Base-by-base conservation (phyloP, 2,113 vertebrate genomes). In the Poecile atricapillus region DNA sequence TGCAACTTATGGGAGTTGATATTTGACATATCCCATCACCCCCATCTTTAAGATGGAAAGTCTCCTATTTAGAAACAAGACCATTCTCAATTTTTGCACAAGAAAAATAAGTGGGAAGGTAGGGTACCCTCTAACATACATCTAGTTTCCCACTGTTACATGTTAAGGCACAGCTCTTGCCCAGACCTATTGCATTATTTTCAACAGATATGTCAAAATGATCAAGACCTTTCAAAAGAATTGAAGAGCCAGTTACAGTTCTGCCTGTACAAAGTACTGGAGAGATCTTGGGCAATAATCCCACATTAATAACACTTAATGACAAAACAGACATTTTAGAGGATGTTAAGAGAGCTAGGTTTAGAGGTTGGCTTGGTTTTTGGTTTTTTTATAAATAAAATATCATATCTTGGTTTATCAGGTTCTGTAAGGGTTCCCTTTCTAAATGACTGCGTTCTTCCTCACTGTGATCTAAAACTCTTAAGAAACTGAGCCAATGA, bases 401-500 rank as follows among this genome's bases (percentile, higher is more conserved):
- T 21, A 50, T 22, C 22, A 60, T 44, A 90, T 27, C 39, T 62
- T 68, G 16, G 28, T 95, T 82, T 62, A 69, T 80, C 21, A 30
- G 25, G 21, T 13, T 90, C 77, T 63, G 16, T 44, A 78, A 76
- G 43, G 18, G 30, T n/a, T 85, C 75, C 55, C 59, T 83, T 80
- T 82, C 53, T 56, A 68, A 96, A 70, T 15, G 22, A 82, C 58
- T 91, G 25, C 4, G 12, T n/a, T 93, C 85, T 93, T 77, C 88
- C 94, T 96, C 63, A 35, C 39, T 93, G 68, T 78, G 39, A 94
- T 91, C 67, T 90, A 85, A 68, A 67, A 89, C 88, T 64, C 70
- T 62, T 62, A 73, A 87, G 88, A 81, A 96, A 95, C 59, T 77
- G 85, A 97, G 93, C 90, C 96, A 97, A 95, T 82, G 71, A 95